phyloP scores from a whole-genome alignment of 1,140 invertebrate species.

The Pseudomyrmex sp. region DNA sequence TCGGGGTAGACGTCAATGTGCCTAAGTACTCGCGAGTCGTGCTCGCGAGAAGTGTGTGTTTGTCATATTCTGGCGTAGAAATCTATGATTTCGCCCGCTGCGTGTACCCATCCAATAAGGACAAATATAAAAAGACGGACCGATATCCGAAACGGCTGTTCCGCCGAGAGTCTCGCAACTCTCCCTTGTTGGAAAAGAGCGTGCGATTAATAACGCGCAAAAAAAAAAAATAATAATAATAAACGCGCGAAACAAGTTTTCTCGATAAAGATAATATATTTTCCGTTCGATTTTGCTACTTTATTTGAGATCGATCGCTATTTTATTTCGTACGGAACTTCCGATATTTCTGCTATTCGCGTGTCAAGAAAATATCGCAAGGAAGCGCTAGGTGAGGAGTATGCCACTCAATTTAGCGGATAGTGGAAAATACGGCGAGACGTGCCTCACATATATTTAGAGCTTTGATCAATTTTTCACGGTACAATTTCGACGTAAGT shows the following conservation, averaged over 20 bases:
- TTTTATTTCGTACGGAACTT: background rate
- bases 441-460: constrained; percentile 32
- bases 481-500: constrained; percentile 24
- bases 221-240: background rate
- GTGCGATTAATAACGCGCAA: constrained; percentile 49
- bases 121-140: background rate
- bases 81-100: constrained; percentile 75
- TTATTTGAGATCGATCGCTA: background rate
- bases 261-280: background rate
- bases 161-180: constrained; percentile 49
- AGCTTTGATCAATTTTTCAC: constrained; percentile 51
- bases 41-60: constrained; percentile 64
- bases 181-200: background rate
- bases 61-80: constrained; percentile 69
- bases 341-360: background rate
- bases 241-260: background rate
- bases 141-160: constrained; percentile 55
- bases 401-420: constrained; percentile 43
- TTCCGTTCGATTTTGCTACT: no score
- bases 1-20: constrained; percentile 64
- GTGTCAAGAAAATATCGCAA: background rate
- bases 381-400: constrained; percentile 7
- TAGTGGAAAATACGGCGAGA: constrained; percentile 33
- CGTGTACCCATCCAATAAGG: background rate
- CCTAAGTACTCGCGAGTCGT: constrained; percentile 39